A percentile compares a stretch with the other conserved stretches of the same genome.
Evolutionary conservation across 2,797 vertebrate genomes (phyloP).

Genomic region (Thaleichthys pacificus): DNA sequence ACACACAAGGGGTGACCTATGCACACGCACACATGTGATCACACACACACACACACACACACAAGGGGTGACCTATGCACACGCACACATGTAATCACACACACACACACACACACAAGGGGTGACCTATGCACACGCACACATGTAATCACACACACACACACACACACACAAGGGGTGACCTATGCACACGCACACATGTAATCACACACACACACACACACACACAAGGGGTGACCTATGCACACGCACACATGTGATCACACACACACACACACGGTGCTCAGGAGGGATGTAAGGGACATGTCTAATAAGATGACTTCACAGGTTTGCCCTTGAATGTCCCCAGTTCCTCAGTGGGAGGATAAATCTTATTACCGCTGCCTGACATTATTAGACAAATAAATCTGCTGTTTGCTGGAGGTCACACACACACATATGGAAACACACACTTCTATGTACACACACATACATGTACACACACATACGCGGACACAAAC

Average conservation of each 20-base stretch:
- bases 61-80: neutral
- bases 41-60: neutral
- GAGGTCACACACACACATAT: neutral
- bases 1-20: neutral
- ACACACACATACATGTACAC: neutral
- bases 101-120: neutral
- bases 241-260: slow-evolving; percentile 1
- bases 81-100: neutral
- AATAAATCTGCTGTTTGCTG: neutral
- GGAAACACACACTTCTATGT: neutral
- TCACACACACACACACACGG: neutral
- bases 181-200: slow-evolving; percentile 1
- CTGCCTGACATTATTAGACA: slow-evolving; percentile 35
- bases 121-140: neutral
- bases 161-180: neutral
- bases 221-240: neutral
- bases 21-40: neutral
- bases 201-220: neutral
- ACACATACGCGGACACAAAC: neutral
- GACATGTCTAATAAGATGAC: neutral
- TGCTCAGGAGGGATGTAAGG: neutral
- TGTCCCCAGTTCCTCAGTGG: slow-evolving; percentile 29
- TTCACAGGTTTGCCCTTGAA: slow-evolving; percentile 33
- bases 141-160: neutral
- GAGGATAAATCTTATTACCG: slow-evolving; percentile 50